Base-by-base conservation (phyloP, 2,113 vertebrate species). In the Apteryx mantelli region DNA sequence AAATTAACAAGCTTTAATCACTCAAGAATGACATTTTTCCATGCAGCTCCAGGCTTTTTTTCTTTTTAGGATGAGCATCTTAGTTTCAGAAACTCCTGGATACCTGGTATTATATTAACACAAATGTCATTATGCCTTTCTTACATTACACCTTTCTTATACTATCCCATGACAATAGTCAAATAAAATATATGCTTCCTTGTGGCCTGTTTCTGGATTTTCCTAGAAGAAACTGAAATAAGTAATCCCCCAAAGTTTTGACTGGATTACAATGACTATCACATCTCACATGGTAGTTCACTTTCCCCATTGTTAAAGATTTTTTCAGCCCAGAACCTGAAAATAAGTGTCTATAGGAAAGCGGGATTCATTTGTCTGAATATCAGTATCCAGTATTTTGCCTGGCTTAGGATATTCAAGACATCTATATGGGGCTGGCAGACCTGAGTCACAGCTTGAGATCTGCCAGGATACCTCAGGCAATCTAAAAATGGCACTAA, bases 201-300 rank as follows among this genome's bases (percentile, higher is more conserved):
- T 22, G 44, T 63, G 8, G 34, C 3, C 22, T 55, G 16, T 69
- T 82, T 60, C 38, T 38, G 2, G 22, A n/a, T 2, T 13, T 68
- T 34, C 7, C 32, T 75, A 52, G 84, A 84, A 66, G 46, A 34
- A 84, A 32, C 0, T 58, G 11, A 63, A 18, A 5, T 6, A 69
- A 74, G 14, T 5, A 82, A 89, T 36, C 11, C 22, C 16, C 11
- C 3, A 78, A 19, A 16, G 86, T 84, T 73, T 55, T 74, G 1
- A 74, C 83, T 70, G 38, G 7, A 10, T 58, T 84, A 53, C 30
- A 50, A 24, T 40, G 26, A 65, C 16, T 48, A n/a, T 3, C 38
- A 42, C 4, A 24, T 38, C 9, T 53, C 19, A 64, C 18, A 48
- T 0, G 5, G 19, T 70, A 55, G 13, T 69, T 10, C 1, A 1